Percentiles rank a stretch among this genome's conserved stretches.
Conservation (phyloP, 2,113 vertebrate genomes). For the Microcebus murinus region DNA sequence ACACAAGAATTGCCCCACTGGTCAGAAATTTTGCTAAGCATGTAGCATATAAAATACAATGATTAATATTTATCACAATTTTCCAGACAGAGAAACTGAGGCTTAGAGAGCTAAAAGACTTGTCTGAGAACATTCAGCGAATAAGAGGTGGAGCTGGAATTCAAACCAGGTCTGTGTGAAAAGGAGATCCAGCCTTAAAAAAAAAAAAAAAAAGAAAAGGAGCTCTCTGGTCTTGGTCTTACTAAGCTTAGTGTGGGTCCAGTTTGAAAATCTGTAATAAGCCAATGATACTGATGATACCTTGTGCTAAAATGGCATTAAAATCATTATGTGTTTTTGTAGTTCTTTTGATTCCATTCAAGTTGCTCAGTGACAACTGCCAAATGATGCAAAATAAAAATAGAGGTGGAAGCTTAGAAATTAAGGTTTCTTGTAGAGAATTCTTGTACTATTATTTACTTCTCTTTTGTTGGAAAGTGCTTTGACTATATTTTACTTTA, state of each 20-base stretch:
- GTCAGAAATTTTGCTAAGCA: not conserved
- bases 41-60: not conserved
- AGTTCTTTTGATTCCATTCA: constrained; percentile 8
- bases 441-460: constrained; percentile 60
- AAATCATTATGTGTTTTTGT: not conserved
- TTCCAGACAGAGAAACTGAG: not conserved
- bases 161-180: not conserved
- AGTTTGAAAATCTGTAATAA: not conserved
- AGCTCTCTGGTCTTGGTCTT: not conserved
- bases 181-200: not conserved
- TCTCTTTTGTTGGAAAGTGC: constrained; percentile 10
- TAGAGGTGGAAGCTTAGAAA: constrained; percentile 73
- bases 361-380: constrained; percentile 57
- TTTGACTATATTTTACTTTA: constrained; percentile 52
- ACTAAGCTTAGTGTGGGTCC: not conserved
- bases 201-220: not conserved
- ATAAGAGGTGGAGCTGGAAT: not conserved
- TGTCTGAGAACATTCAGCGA: not conserved
- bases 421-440: constrained; percentile 52
- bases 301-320: not conserved
- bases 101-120: not conserved
- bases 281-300: not conserved
- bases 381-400: constrained; percentile 67
- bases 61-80: not conserved
- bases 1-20: not conserved